Base-by-base conservation (phyloP, 2,888 invertebrate species). In the Coleophora flavipennella region DNA sequence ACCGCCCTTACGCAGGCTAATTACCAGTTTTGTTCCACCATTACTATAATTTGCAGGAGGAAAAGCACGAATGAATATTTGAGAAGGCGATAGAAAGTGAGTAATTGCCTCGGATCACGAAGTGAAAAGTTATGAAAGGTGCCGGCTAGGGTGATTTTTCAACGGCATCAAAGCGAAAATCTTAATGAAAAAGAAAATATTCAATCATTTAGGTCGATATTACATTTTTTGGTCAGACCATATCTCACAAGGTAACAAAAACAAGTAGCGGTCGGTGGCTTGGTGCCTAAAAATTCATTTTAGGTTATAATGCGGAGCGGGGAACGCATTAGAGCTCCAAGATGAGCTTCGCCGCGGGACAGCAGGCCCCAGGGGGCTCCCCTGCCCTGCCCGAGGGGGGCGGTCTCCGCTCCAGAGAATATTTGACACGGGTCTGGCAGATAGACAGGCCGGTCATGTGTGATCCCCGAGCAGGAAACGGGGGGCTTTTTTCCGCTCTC, bases 351-450 rank as follows among this genome's bases (percentile, higher is more conserved):
- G 76, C 84, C 72, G 77, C 84, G 81, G 84, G 84, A 81, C 80
- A 70, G 75, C 77, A 57, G 59, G 75, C 76, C 80, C 81, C 81
- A 68, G 77, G 83, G 79, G 78, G 75, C 68, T 62, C 59, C 67
- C 68, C 67, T 62, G 59, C 58, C n/a, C 67, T 66, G 61, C 59
- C 60, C 60, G 62, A 66, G 58, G 59, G 73, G 73, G 79, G 78
- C 72, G 75, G 78, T 71, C 78, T 80, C 75, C 84, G 84, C 84
- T 84, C 77, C 78, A 83, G 81, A 83, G 84, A 78, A 83, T 84
- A 84, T 84, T 84, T 84, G 84, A 84, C 83, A 84, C 78, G 84
- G 84, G 84, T 84, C 83, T 81, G 84, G 84, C 84, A 83, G 84
- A 84, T 83, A 83, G 84, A 84, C 84, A 83, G 80, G 70, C 78